These are phyloP conservation scores for Gymnoscopelus braueri DNA, from an alignment of 2,797 vertebrate genomes.

Conservation along the genomic window DNA sequence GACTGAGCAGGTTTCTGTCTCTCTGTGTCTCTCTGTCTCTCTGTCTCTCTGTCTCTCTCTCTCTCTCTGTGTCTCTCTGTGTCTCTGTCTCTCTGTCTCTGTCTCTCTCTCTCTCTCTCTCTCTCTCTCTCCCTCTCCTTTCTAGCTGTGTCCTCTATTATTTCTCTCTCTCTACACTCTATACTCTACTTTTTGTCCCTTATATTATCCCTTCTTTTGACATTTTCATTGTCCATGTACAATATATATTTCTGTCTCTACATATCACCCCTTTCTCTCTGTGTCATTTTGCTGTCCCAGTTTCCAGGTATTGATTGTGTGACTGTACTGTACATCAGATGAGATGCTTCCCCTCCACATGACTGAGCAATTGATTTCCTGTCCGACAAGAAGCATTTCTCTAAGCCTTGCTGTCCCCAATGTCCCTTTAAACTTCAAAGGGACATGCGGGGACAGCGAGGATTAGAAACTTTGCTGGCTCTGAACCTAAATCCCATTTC, in stretches of 20 bases:
- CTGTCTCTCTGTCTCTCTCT: neutral
- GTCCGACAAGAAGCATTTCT: conserved; percentile 42
- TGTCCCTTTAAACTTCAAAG: conserved; percentile 4
- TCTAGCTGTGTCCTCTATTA: neutral
- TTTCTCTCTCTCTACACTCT: too few relatives aligned
- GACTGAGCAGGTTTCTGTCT: neutral
- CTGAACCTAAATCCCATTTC: too few relatives aligned
- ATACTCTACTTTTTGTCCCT: too few relatives aligned
- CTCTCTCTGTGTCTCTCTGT: neutral
- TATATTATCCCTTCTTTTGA: too few relatives aligned
- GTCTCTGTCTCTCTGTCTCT: neutral
- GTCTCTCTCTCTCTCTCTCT: neutral
- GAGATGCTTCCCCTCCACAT: conserved; percentile 46
- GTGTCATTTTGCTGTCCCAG: conserved; percentile 37
- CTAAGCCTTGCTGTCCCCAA: conserved; percentile 8
- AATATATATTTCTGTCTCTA: neutral
- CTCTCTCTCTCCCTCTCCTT: neutral
- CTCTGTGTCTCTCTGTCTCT: neutral
- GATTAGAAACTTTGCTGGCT: too few relatives aligned
- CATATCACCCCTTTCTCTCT: neutral
- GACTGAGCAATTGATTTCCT: conserved; percentile 59
- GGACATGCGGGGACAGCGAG: too few relatives aligned
- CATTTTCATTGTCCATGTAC: too few relatives aligned
- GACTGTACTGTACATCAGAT: conserved; percentile 48
- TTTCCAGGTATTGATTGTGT: conserved; percentile 66